Evolutionary conservation across 2,113 vertebrate species (phyloP).

Genomic region (Cyprinodon tularosa): DNA sequence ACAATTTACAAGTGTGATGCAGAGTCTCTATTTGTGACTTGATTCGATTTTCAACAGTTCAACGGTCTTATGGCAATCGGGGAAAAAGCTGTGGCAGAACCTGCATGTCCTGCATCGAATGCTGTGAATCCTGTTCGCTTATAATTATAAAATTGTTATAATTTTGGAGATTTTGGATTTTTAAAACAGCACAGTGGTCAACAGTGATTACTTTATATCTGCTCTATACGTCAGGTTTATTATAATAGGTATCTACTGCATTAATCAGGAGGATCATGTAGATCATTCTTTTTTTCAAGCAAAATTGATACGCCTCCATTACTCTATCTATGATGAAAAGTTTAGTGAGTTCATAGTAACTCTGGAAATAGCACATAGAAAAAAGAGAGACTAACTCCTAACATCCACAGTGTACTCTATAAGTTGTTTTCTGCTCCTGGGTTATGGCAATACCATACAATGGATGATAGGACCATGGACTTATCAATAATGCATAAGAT

Average conservation of each 20-base stretch:
- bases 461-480: slow-evolving; percentile 76
- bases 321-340: background rate
- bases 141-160: background rate
- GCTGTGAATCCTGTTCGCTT: background rate
- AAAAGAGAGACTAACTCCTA: slow-evolving; percentile 34
- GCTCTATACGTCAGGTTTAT: background rate
- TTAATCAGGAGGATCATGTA: background rate
- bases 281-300: background rate
- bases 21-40: no score
- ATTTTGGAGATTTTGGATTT: background rate
- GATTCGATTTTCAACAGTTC: no score
- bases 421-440: slow-evolving; percentile 63
- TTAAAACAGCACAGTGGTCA: background rate
- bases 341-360: slow-evolving; percentile 14
- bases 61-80: no score
- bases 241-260: background rate
- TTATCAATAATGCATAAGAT: slow-evolving; percentile 81
- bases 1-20: no score
- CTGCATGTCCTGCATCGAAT: no score
- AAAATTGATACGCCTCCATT: background rate
- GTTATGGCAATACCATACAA: slow-evolving; percentile 69
- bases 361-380: slow-evolving; percentile 37
- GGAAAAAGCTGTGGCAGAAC: no score
- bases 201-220: background rate
- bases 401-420: slow-evolving; percentile 47